Evolutionary conservation across 1,140 invertebrate species (phyloP), one percentile per base, ranked within the genome.

Genomic region (Pinna nobilis): DNA sequence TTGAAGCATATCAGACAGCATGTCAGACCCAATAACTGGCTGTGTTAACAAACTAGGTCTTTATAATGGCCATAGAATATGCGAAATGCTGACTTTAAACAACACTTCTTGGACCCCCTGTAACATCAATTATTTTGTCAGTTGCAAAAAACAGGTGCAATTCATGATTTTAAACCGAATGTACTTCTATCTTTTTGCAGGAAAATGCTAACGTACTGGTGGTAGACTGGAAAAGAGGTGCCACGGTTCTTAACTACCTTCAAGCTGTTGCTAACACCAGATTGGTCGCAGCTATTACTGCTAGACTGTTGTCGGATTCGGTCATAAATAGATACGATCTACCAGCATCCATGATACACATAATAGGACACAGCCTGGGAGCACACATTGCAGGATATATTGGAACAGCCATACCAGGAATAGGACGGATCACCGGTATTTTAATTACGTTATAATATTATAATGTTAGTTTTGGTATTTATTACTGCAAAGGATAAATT

Each of bases 181-280:
- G n/a, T n/a, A 2, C 53, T 39, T 25, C 1, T 49, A 37, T 33
- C 9, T 47, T 49, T 20, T 41, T 64, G 15, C 37, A 85, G 82
- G 74, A 73, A 20, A 72, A 81, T 33, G 65, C 93, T 70, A 96
- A 97, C 85, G 93, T 97, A 0, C 94, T 98, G 39, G 96, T 95
- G 81, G 96, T 98, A 5, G 95, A 98, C 86, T 98, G 97, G 97
- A 94, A 94, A 78, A 94, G 93, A 44, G 97, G 97, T 0, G 96
- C 96, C 2, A 92, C 92, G 0, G 92, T 96, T 79, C 25, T 71
- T 0, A 96, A 96, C 87, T 98, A 98, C 84, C 94, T 97, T 0
- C 91, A 96, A 77, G 96, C 96, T 1, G 95, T 95, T 0, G 95
- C 96, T 30, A 98, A 98, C 84, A 96, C 96, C 0, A 90, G 96